These are phyloP conservation scores for Casuarius casuarius DNA, from an alignment of 2,113 vertebrate species.

Conservation along the genomic window DNA sequence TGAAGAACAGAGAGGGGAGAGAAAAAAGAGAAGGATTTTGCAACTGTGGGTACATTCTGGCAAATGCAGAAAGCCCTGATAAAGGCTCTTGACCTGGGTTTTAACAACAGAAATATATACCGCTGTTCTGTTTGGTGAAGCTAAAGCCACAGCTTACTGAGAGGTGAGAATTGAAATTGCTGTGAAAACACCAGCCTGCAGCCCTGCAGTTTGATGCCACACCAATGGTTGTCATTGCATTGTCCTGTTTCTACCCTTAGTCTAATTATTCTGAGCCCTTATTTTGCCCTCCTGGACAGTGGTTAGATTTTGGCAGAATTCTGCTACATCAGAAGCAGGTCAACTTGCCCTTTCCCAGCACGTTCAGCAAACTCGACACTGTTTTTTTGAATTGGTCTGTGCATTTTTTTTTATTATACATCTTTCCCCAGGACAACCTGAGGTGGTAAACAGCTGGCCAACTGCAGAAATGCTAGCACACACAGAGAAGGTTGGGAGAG, in stretches of 20 bases:
- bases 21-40: neutral
- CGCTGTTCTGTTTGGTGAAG: neutral
- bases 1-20: neutral
- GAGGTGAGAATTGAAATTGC: neutral
- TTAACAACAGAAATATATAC: neutral
- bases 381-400: neutral
- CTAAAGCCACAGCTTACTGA: neutral
- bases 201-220: neutral
- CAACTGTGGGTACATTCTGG: neutral
- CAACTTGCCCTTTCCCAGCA: neutral
- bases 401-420: neutral
- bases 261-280: neutral
- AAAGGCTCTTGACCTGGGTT: neutral
- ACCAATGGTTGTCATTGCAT: neutral
- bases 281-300: neutral
- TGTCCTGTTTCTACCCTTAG: neutral
- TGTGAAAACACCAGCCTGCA: neutral
- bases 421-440: neutral
- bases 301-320: neutral
- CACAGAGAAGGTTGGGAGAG: neutral
- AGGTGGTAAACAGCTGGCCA: constrained; percentile 5
- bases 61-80: neutral
- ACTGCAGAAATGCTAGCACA: neutral
- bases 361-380: neutral
- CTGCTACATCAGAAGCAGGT: neutral